A percentile compares a stretch with the other conserved stretches of the same genome.
Conservation (phyloP, 1,140 invertebrate species). For the Daktulosphaira vitifoliae region DNA sequence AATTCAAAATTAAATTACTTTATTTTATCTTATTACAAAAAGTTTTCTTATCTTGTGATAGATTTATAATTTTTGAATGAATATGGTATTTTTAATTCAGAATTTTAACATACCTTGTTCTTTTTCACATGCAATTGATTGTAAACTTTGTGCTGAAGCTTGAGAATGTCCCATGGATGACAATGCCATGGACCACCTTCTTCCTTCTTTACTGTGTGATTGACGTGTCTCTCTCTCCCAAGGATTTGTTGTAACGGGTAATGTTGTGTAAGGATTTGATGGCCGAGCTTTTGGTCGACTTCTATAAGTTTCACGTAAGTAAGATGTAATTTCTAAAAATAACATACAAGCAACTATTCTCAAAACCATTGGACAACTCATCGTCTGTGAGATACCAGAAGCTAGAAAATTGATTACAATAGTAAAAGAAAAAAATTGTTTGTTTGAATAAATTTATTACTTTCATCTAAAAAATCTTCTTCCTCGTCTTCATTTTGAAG, state of each 20-base stretch:
- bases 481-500: slow-evolving; percentile 86
- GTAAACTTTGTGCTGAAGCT: slow-evolving; percentile 80
- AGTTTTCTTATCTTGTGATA: too few species aligned
- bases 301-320: slow-evolving; percentile 86
- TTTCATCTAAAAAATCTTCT: slow-evolving; percentile 97
- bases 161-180: slow-evolving; percentile 87
- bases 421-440: too few species aligned
- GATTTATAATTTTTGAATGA: too few species aligned
- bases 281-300: slow-evolving; percentile 53
- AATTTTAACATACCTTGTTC: slow-evolving; percentile 49
- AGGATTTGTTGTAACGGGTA: slow-evolving; percentile 13
- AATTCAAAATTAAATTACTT: too few species aligned
- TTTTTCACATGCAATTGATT: slow-evolving; percentile 73
- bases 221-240: slow-evolving; percentile 42
- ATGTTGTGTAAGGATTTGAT: slow-evolving; percentile 39
- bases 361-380: slow-evolving; percentile 82
- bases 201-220: slow-evolving; percentile 51
- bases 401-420: slow-evolving; percentile 59
- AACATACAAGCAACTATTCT: slow-evolving; percentile 87
- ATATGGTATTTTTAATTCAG: too few species aligned
- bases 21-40: too few species aligned
- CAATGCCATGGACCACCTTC: slow-evolving; percentile 82
- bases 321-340: slow-evolving; percentile 92
- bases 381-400: slow-evolving; percentile 74
- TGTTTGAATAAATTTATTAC: slow-evolving; percentile 50